Base-by-base conservation (phyloP, 64 coral and sea anemone genomes). In the Acropora tenuis region DNA sequence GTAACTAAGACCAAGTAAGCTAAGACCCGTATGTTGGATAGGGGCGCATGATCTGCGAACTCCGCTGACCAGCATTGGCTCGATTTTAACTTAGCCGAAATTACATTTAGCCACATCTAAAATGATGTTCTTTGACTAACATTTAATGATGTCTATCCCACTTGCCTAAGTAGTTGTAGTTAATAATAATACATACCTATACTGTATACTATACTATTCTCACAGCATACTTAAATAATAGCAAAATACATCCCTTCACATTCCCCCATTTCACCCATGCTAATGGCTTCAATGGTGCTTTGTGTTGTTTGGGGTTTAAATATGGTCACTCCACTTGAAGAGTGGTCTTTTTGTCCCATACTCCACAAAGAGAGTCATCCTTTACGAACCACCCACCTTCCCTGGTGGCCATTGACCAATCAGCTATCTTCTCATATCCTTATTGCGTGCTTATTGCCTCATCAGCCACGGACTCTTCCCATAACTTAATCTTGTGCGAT, bases 401-500 rank as follows among this genome's bases (percentile, higher is more conserved):
- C 76, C 76, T 50, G 76, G 76, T 78, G 76, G 76, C 76, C 13
- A 41, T 78, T 78, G 76, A 41, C 76, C 10, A 41, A 41, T 3
- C 15, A 6, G 0, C 76, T 15, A 4, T 78, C 19, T 12, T 19
- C 16, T 50, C 76, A 16, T 50, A 41, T 50, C 30, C 19, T 75
- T 16, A 6, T 75, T 44, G 73, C 73, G 40, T 78, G 48, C 11
- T 41, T 78, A 16, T 78, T 5, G 76, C 76, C 76, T 78, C 76
- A 12, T 16, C 48, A 78, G 30, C 44, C 76, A 16, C 9, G 30
- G 7, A 78, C 55, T 69, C 60, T 73, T 47, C 61, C 84, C 40
- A 87, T 87, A 87, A 87, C 84, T 87, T 87, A 87, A 87, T 8
- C 61, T 43, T 47, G 13, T 63, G 61, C 61, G 63, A 71, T 74